phyloP scores from a whole-genome alignment of 1,140 invertebrate species.

The Neotoxoptera formosana region DNA sequence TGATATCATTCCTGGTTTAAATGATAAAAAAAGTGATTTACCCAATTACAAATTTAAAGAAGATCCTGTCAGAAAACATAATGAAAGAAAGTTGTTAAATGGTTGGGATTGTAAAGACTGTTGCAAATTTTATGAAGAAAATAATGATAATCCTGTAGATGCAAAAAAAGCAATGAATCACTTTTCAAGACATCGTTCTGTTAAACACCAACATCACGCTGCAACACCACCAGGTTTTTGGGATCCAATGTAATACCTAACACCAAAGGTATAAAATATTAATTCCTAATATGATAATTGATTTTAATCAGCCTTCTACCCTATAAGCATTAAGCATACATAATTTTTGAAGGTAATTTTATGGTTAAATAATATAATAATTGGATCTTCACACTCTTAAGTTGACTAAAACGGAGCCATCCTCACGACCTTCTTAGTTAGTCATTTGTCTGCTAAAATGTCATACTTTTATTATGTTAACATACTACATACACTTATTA shows the following conservation, averaged over 20 bases:
- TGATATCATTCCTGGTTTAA: constrained; percentile 50
- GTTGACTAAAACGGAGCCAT: no score
- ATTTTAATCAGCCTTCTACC: neutral
- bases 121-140: constrained; percentile 53
- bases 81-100: constrained; percentile 57
- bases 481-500: no score
- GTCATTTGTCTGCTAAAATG: no score
- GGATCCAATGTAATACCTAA: constrained; percentile 43
- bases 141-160: constrained; percentile 29
- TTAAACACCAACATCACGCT: constrained; percentile 41
- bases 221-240: constrained; percentile 37
- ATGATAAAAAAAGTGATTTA: constrained; percentile 35
- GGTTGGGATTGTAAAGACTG: constrained; percentile 58
- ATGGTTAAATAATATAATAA: constrained; percentile 6
- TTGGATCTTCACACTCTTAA: neutral
- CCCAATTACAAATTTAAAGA: constrained; percentile 58
- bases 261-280: neutral
- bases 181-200: constrained; percentile 51
- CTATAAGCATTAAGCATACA: neutral
- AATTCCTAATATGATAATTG: neutral
- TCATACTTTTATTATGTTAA: no score
- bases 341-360: neutral
- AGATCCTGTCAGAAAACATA: constrained; percentile 59
- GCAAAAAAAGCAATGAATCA: constrained; percentile 52
- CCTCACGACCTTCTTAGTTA: no score